Evolutionary conservation across 2,113 vertebrate genomes (phyloP).

Genomic region (Bambusicola thoracicus): DNA sequence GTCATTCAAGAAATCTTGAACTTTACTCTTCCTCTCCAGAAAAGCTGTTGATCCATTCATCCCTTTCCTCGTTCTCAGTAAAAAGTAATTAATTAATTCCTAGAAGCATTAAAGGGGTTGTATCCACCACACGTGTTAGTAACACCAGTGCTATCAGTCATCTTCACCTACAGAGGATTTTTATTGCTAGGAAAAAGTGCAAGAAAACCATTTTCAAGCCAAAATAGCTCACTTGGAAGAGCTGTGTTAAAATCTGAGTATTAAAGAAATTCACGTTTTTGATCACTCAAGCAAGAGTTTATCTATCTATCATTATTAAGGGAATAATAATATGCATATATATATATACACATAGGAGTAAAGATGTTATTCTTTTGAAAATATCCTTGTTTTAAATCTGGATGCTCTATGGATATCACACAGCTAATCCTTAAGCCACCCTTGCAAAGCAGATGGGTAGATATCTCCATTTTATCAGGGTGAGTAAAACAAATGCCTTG

Average conservation of each 20-base stretch:
- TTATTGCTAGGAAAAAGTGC: not conserved
- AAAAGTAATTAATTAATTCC: constrained; percentile 42
- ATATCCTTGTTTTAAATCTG: not conserved
- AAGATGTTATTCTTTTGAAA: not conserved
- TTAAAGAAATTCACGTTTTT: not conserved
- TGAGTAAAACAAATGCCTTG: not conserved
- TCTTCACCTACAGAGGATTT: constrained; percentile 2
- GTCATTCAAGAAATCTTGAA: constrained; percentile 10
- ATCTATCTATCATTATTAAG: not conserved
- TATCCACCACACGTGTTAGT: constrained; percentile 15
- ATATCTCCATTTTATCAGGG: not conserved
- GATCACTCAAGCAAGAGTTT: not conserved
- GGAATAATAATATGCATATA: not conserved
- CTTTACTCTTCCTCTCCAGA: not conserved
- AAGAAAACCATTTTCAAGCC: not conserved
- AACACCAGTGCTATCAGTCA: constrained; percentile 20
- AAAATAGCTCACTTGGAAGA: not conserved
- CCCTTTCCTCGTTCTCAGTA: not conserved
- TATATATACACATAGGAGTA: not conserved
- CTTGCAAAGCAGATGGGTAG: not conserved
- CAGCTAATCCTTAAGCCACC: not conserved
- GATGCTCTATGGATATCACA: not conserved
- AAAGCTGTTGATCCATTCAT: constrained; percentile 3
- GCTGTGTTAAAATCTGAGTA: not conserved
- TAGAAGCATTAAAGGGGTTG: constrained; percentile 19